phyloP scores from a whole-genome alignment of 2,797 vertebrate genomes.

The Holocentrus rufus region DNA sequence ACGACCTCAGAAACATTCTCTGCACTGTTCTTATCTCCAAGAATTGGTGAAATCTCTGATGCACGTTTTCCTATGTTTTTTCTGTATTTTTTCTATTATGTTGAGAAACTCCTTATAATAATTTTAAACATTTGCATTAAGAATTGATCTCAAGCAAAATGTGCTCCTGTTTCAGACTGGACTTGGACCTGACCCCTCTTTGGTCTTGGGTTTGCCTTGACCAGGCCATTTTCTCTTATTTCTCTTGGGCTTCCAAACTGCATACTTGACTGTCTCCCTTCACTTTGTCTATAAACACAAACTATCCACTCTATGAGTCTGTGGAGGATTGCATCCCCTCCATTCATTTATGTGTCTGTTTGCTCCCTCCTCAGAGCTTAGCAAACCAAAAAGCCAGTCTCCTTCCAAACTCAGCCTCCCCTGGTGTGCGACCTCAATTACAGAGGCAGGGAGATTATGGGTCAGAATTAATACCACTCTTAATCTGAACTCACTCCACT shows the following conservation, averaged over 20 bases:
- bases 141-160: neutral
- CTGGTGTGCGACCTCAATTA: constrained; percentile 82
- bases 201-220: constrained; percentile 15
- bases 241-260: constrained; percentile 5
- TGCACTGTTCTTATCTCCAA: neutral
- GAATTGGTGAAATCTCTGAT: neutral
- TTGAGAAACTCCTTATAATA: neutral
- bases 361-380: constrained; percentile 62
- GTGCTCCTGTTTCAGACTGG: no score
- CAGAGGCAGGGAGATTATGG: constrained; percentile 77
- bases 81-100: neutral
- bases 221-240: neutral
- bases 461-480: constrained; percentile 79
- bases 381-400: constrained; percentile 65
- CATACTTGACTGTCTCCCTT: constrained; percentile 34
- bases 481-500: constrained; percentile 74
- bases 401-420: constrained; percentile 73
- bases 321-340: constrained; percentile 48
- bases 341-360: constrained; percentile 61
- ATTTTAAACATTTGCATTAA: neutral
- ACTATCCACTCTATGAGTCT: constrained; percentile 44
- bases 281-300: constrained; percentile 51
- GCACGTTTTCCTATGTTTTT: neutral
- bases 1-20: no score
- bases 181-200: neutral